Conservation (phyloP, 2,113 vertebrate genomes). For the Bothrops jararaca region DNA sequence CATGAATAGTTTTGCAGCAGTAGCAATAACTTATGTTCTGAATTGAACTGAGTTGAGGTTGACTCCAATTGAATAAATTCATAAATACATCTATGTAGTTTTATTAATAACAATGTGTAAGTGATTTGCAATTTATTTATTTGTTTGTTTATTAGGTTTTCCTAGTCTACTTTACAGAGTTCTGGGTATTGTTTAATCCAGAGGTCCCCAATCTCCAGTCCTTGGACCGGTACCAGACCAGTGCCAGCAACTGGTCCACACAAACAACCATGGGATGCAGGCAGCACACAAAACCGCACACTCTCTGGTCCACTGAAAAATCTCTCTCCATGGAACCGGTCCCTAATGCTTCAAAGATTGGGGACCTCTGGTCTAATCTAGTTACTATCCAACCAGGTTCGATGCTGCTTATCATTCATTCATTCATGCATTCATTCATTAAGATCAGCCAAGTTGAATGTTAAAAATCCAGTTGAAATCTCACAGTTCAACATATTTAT, state of each 20-base stretch:
- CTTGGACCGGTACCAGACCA: too few species aligned
- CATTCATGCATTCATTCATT: neutral
- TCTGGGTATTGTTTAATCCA: neutral
- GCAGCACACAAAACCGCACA: too few species aligned
- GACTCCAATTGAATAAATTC: neutral
- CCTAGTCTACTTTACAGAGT: neutral
- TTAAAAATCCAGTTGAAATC: neutral
- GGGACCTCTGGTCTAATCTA: neutral
- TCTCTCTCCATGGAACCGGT: too few species aligned
- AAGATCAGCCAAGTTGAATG: neutral
- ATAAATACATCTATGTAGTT: neutral
- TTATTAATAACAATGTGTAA: neutral
- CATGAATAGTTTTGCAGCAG: neutral
- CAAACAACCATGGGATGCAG: too few species aligned
- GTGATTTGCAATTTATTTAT: neutral
- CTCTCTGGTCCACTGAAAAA: too few species aligned
- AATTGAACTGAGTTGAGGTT: neutral
- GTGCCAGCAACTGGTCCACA: too few species aligned
- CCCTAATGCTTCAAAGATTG: too few species aligned
- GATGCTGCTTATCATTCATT: neutral
- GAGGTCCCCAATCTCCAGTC: too few species aligned
- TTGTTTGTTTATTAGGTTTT: neutral
- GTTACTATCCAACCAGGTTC: neutral
- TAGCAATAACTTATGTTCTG: neutral
- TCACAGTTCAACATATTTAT: neutral